phyloP scores from a whole-genome alignment of 2,888 invertebrate genomes.

The Lasioglossum vierecki region DNA sequence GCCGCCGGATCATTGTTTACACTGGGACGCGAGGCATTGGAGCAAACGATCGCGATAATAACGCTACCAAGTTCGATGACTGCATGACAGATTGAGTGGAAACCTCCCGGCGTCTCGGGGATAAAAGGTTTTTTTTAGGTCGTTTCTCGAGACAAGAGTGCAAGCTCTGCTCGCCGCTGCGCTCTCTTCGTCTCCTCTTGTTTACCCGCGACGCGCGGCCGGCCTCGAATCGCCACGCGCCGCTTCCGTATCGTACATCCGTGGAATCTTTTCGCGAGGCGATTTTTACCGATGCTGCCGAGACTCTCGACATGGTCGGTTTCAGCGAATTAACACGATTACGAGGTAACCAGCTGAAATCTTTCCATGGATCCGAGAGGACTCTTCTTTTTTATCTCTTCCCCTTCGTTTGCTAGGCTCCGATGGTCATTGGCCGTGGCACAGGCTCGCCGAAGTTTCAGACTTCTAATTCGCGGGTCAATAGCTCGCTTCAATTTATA shows the following conservation, averaged over 20 bases:
- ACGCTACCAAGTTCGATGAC: constrained; percentile 67
- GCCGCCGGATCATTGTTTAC: constrained; percentile 54
- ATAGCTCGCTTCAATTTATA: constrained; percentile 5
- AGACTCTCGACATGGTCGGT: neutral
- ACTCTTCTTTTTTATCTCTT: neutral
- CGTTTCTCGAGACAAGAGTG: constrained; percentile 31
- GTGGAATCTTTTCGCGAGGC: constrained; percentile 18
- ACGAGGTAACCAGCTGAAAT: neutral
- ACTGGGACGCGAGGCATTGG: constrained; percentile 42
- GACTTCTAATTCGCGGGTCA: constrained; percentile 5
- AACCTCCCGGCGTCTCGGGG: constrained; percentile 50
- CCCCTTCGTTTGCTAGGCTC: neutral
- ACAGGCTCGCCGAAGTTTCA: neutral
- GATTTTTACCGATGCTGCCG: neutral
- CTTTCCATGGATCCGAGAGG: neutral
- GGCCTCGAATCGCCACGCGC: neutral
- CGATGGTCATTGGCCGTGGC: neutral
- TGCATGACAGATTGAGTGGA: constrained; percentile 58
- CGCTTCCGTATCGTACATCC: constrained; percentile 11
- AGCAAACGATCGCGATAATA: constrained; percentile 59
- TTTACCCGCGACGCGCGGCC: constrained; percentile 14
- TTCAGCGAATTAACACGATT: neutral
- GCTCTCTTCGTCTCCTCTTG: neutral
- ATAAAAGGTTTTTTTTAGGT: constrained; percentile 39
- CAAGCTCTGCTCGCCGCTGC: neutral